Conservation (phyloP, 1,140 invertebrate genomes). For the Chelonus insularis region DNA sequence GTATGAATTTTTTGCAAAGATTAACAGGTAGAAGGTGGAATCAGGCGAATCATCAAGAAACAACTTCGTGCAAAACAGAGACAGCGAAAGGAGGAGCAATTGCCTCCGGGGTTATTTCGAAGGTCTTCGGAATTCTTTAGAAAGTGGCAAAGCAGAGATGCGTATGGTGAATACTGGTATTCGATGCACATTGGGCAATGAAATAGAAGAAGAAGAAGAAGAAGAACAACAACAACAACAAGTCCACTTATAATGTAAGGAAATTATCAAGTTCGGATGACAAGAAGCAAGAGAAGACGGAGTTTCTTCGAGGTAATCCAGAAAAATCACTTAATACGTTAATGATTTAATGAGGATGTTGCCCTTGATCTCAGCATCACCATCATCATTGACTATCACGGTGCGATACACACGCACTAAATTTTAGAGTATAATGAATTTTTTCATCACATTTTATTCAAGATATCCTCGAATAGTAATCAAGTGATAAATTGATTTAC, state of each 20-base stretch:
- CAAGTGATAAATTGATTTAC: conserved; percentile 2
- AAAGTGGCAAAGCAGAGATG: conserved; percentile 33
- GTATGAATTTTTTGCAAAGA: background rate
- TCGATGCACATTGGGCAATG: conserved; percentile 21
- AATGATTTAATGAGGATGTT: conserved; percentile 25
- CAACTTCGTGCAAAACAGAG: background rate
- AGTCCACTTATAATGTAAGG: background rate
- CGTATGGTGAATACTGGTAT: conserved; percentile 16
- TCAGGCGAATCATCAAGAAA: background rate
- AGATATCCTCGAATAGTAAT: background rate
- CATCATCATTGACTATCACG: background rate
- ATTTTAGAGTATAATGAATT: conserved; percentile 1
- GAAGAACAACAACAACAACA: conserved; percentile 11
- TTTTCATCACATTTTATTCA: background rate
- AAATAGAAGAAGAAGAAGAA: conserved; percentile 20
- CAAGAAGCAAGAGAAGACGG: background rate
- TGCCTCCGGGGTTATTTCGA: conserved; percentile 35
- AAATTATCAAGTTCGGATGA: background rate
- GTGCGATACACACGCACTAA: conserved; percentile 2
- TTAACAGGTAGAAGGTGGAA: background rate
- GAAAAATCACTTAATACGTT: background rate
- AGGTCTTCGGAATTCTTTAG: conserved; percentile 37
- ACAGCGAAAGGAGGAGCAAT: conserved; percentile 18
- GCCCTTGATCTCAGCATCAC: conserved; percentile 31
- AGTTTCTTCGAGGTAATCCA: conserved; percentile 26